Conservation (phyloP, 2,797 vertebrate species). For the Luscinia luscinia region DNA sequence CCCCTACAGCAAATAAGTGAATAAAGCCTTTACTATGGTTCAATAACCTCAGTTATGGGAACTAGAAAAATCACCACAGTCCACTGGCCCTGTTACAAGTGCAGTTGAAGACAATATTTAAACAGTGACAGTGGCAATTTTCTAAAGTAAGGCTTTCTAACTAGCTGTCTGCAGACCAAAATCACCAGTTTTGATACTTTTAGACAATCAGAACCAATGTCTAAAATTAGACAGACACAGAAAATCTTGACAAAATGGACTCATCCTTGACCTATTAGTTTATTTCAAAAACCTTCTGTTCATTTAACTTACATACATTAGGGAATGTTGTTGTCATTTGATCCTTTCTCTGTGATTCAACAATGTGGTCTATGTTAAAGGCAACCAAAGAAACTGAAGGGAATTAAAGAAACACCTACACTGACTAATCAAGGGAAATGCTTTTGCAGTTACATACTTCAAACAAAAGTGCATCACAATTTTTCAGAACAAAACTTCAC, state of each 20-base stretch:
- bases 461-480: not conserved
- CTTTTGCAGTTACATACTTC: not conserved
- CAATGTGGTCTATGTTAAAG: constrained; percentile 1
- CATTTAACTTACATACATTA: constrained; percentile 51
- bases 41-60: not conserved
- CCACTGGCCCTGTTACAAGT: not conserved
- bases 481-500: constrained; percentile 19
- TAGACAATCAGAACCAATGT: not conserved
- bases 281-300: constrained; percentile 61
- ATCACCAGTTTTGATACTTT: not conserved
- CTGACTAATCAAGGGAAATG: not conserved
- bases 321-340: constrained; percentile 35
- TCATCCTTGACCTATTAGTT: constrained; percentile 53
- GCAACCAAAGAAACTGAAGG: not conserved
- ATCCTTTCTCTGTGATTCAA: constrained; percentile 43
- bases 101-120: not conserved
- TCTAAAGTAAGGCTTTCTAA: not conserved
- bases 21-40: not conserved
- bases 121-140: not conserved
- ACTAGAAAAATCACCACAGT: not conserved
- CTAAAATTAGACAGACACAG: not conserved
- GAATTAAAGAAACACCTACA: constrained; percentile 24
- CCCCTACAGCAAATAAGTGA: not conserved
- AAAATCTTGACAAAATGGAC: constrained; percentile 54
- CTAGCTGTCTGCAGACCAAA: not conserved